Conservation (phyloP, 2,888 invertebrate species). For the Aethes cnicana region DNA sequence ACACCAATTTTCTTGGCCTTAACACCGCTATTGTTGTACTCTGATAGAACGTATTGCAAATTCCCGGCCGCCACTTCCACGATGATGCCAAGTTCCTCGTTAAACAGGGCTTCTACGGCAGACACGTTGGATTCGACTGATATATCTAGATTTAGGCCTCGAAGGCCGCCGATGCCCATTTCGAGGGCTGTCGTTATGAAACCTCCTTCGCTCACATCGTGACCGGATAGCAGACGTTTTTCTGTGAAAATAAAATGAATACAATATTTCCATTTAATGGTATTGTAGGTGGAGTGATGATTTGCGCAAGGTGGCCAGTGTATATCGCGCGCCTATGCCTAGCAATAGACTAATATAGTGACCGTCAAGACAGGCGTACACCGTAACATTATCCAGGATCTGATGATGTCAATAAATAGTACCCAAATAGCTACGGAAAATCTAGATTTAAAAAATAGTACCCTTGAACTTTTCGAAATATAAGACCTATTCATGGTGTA, state of each 20-base stretch:
- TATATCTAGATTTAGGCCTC: constrained; percentile 88
- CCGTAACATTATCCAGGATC: too few relatives aligned
- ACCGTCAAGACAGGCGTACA: too few relatives aligned
- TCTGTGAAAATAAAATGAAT: constrained; percentile 74
- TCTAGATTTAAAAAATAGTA: too few relatives aligned
- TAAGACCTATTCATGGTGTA: too few relatives aligned
- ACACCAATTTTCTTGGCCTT: constrained; percentile 86
- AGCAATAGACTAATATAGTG: too few relatives aligned
- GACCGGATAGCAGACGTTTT: constrained; percentile 89
- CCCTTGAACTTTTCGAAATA: too few relatives aligned
- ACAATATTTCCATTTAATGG: too few relatives aligned
- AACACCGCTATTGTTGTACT: constrained; percentile 84
- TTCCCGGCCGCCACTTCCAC: constrained; percentile 86
- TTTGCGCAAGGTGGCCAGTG: too few relatives aligned
- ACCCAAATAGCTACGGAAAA: too few relatives aligned
- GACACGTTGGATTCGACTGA: constrained; percentile 66
- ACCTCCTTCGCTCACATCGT: constrained; percentile 98
- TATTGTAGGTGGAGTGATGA: not conserved
- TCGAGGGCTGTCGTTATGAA: constrained; percentile 94
- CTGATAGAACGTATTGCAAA: constrained; percentile 80
- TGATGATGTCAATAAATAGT: too few relatives aligned
- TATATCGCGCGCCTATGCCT: too few relatives aligned
- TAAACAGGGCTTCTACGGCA: constrained; percentile 87
- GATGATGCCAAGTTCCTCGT: constrained; percentile 94
- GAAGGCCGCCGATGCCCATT: constrained; percentile 97